phyloP scores from a whole-genome alignment of 2,797 vertebrate genomes.

The Microctenopoma lineatum region DNA sequence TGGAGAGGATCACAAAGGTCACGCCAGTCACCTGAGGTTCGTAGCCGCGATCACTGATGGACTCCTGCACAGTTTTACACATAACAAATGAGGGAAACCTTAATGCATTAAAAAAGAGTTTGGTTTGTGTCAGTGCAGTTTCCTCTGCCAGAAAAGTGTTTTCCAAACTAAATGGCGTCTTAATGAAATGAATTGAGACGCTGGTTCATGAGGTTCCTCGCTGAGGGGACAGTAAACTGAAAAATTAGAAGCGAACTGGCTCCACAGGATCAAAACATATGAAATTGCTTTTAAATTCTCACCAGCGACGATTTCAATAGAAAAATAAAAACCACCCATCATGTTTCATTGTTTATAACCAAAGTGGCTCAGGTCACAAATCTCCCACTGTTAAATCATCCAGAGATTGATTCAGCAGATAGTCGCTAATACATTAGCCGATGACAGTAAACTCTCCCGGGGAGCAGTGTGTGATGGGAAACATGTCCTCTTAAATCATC shows the following conservation, averaged over 20 bases:
- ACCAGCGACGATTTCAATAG: conserved; percentile 8
- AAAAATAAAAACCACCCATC: background rate
- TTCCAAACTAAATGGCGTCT: conserved; percentile 1
- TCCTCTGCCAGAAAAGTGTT: background rate
- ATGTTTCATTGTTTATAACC: conserved; percentile 24
- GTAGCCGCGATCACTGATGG: too few relatives aligned
- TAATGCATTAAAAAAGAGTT: background rate
- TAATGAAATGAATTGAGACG: conserved; percentile 22
- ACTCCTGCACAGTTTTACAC: too few relatives aligned
- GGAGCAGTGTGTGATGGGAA: conserved; percentile 48
- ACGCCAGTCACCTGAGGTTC: too few relatives aligned
- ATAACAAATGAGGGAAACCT: too few relatives aligned
- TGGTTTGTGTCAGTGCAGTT: too few relatives aligned
- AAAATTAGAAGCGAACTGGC: conserved; percentile 25
- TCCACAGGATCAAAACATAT: conserved; percentile 14
- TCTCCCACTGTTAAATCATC: conserved; percentile 26
- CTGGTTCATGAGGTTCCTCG: background rate
- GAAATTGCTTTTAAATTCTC: conserved; percentile 17
- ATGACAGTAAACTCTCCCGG: conserved; percentile 23
- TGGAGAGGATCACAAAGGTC: too few relatives aligned
- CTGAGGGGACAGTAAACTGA: conserved; percentile 25
- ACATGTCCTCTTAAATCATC: conserved; percentile 43
- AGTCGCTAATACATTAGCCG: conserved; percentile 16
- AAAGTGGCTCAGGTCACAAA: conserved; percentile 12
- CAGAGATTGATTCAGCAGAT: background rate